phyloP scores from a whole-genome alignment of 1,140 invertebrate species.

The Penaeus vannamei region DNA sequence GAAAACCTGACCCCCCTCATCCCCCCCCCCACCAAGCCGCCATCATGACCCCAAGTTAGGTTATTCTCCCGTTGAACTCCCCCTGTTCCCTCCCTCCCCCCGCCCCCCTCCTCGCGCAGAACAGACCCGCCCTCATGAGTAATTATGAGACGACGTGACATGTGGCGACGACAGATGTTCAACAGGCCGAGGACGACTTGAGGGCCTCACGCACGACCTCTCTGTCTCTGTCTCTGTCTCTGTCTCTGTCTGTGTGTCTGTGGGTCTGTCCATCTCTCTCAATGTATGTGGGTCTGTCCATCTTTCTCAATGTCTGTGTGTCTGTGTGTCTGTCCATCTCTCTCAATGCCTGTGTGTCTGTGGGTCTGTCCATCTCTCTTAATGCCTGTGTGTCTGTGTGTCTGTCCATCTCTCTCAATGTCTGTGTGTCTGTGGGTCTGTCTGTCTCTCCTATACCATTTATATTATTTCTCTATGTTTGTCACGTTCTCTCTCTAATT shows the following conservation, averaged over 20 bases:
- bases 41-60: no score
- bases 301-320: conserved; percentile 4
- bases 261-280: background rate
- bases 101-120: no score
- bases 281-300: conserved; percentile 5
- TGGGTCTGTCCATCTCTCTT: background rate
- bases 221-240: conserved; percentile 8
- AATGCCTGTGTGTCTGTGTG: conserved; percentile 32
- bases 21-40: no score
- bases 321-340: conserved; percentile 20
- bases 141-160: no score
- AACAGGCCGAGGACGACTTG: no score
- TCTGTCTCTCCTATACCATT: background rate
- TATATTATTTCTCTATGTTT: background rate
- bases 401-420: background rate
- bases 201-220: background rate
- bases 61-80: no score
- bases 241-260: conserved; percentile 24
- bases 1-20: no score
- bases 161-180: no score
- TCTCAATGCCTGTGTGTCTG: background rate
- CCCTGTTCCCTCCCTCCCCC: no score
- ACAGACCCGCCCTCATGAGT: no score
- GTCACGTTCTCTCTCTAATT: no score
- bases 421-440: background rate